Evolutionary conservation across 2,888 invertebrate genomes (phyloP).

Genomic region (Aphelenchoides bicaudatus): DNA sequence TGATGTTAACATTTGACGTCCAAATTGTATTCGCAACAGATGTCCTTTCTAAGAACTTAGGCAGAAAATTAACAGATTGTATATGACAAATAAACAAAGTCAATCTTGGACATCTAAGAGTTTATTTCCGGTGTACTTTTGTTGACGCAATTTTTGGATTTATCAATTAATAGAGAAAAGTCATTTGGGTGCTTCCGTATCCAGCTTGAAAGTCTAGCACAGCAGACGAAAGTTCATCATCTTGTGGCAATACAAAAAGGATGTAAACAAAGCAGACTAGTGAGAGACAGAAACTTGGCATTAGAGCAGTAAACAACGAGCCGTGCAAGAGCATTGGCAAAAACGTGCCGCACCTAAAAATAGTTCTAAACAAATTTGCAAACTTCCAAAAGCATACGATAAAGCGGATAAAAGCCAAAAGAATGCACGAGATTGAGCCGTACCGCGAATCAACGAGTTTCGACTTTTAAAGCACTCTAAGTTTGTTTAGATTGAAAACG

Average conservation of each 20-base stretch:
- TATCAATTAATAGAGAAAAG: no score
- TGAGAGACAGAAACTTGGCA: constrained; percentile 22
- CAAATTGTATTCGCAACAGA: no score
- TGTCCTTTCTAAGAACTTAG: no score
- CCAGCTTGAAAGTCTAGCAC: no score
- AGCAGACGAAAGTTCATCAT: constrained; percentile 16
- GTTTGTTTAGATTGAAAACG: constrained; percentile 9
- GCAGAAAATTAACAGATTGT: no score
- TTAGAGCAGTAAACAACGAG: constrained; percentile 22
- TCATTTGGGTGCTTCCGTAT: no score
- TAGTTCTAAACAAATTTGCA: not conserved
- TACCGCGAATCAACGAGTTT: constrained; percentile 14
- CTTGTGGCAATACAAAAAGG: constrained; percentile 21
- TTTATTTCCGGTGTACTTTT: no score
- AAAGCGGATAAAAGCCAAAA: constrained; percentile 26
- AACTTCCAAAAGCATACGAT: constrained; percentile 11
- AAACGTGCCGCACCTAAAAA: constrained; percentile 23
- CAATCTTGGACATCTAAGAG: no score
- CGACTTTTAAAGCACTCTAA: constrained; percentile 21
- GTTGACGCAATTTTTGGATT: no score
- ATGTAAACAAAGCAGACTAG: constrained; percentile 19
- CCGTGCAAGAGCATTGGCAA: constrained; percentile 17
- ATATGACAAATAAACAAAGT: no score
- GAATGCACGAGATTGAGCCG: constrained; percentile 21
- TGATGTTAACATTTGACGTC: no score